These are phyloP conservation scores for Caenorhabditis sp. DNA, from an alignment of 2,888 invertebrate species.

Conservation along the genomic window DNA sequence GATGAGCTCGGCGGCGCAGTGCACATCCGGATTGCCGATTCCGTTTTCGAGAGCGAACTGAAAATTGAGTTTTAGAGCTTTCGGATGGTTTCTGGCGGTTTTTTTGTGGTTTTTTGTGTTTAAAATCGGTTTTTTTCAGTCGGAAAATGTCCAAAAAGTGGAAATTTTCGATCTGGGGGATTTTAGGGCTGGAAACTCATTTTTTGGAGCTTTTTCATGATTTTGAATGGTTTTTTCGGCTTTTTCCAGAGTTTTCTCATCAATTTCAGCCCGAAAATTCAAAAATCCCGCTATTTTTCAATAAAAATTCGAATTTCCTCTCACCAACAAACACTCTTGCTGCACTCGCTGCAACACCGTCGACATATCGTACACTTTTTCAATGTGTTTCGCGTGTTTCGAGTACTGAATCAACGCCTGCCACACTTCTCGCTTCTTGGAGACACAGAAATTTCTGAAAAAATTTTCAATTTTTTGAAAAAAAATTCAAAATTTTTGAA, in stretches of 20 bases:
- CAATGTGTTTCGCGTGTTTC: conserved; percentile 40
- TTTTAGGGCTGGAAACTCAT: background rate
- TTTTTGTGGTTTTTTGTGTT: background rate
- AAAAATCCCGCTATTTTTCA: background rate
- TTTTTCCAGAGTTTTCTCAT: background rate
- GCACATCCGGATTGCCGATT: conserved; percentile 33
- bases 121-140: background rate
- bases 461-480: background rate
- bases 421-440: conserved; percentile 50
- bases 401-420: conserved; percentile 24
- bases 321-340: conserved; percentile 39
- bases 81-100: background rate
- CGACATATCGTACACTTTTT: conserved; percentile 56
- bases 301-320: no score
- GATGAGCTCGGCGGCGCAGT: conserved; percentile 44
- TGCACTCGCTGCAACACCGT: conserved; percentile 47
- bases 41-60: conserved; percentile 32
- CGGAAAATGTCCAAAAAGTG: no score
- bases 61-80: background rate
- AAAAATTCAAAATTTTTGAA: background rate
- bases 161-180: no score
- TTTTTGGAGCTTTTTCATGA: background rate
- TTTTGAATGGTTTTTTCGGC: conserved; percentile 1
- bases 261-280: background rate
- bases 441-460: conserved; percentile 37